Percentiles rank a stretch among this genome's conserved stretches.
Evolutionary conservation across 2,113 vertebrate genomes (phyloP).

Genomic region (Equus quagga): DNA sequence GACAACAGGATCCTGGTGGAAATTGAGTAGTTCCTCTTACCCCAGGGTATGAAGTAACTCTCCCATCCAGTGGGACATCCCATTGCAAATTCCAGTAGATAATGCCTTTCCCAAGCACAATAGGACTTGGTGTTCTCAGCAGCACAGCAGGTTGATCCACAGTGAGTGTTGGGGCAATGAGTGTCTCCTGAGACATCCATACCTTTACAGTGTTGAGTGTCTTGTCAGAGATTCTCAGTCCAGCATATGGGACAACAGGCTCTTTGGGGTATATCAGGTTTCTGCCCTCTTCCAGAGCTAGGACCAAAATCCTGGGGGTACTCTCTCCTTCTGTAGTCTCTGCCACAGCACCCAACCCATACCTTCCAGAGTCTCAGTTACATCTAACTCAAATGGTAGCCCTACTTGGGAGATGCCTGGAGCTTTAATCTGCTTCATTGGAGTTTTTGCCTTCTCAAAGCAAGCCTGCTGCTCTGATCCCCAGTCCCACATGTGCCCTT

Average conservation of each 20-base stretch:
- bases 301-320: not conserved
- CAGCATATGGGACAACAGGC: not conserved
- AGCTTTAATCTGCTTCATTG: not conserved
- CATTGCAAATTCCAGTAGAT: not conserved
- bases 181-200: not conserved
- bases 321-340: not conserved
- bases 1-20: not conserved
- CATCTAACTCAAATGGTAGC: not conserved
- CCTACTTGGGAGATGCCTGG: not conserved
- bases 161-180: not conserved
- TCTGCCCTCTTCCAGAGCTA: not conserved
- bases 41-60: not conserved
- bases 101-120: fast-evolving
- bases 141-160: not conserved
- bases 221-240: not conserved
- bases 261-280: not conserved
- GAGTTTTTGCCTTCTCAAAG: not conserved
- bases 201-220: not conserved
- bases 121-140: not conserved
- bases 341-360: not conserved
- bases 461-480: not conserved
- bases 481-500: not conserved
- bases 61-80: not conserved
- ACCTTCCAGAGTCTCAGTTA: not conserved
- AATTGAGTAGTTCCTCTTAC: not conserved